These are phyloP conservation scores for Psococerastis gibbosa DNA, from an alignment of 2,888 invertebrate species.

Conservation along the genomic window DNA sequence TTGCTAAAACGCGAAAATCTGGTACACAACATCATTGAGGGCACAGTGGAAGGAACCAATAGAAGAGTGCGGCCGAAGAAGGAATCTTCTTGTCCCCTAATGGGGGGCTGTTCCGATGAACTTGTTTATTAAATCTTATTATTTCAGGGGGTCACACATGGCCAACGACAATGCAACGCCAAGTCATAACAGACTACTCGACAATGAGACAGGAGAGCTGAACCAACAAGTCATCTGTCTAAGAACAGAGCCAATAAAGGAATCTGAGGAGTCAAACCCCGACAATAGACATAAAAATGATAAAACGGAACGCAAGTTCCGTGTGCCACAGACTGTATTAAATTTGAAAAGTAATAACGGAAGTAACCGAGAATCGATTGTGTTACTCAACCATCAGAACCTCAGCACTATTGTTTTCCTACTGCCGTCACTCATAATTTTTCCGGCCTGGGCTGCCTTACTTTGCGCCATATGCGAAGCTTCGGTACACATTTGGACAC, in stretches of 20 bases:
- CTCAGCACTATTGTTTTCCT: constrained; percentile 29
- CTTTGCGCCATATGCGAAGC: constrained; percentile 36
- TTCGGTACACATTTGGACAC: constrained; percentile 44
- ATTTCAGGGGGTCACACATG: no score
- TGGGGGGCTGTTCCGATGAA: no score
- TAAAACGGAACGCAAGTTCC: background rate
- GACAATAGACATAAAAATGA: background rate
- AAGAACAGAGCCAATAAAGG: background rate
- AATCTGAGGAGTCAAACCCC: background rate
- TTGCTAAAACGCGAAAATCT: no score
- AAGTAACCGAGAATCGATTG: background rate
- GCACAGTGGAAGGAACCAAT: no score
- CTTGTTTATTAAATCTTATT: no score
- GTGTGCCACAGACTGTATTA: background rate
- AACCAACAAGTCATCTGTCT: constrained; percentile 3
- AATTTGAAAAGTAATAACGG: background rate
- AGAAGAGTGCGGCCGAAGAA: no score
- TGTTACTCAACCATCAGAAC: background rate
- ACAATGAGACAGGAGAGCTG: constrained; percentile 6
- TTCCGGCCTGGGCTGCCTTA: constrained; percentile 32
- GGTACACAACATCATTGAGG: no score
- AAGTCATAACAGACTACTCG: no score
- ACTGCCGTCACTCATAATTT: constrained; percentile 38
- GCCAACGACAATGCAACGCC: background rate
- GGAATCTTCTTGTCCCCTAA: no score